phyloP scores from a whole-genome alignment of 1,140 invertebrate species.

The Drosophila parvula region DNA sequence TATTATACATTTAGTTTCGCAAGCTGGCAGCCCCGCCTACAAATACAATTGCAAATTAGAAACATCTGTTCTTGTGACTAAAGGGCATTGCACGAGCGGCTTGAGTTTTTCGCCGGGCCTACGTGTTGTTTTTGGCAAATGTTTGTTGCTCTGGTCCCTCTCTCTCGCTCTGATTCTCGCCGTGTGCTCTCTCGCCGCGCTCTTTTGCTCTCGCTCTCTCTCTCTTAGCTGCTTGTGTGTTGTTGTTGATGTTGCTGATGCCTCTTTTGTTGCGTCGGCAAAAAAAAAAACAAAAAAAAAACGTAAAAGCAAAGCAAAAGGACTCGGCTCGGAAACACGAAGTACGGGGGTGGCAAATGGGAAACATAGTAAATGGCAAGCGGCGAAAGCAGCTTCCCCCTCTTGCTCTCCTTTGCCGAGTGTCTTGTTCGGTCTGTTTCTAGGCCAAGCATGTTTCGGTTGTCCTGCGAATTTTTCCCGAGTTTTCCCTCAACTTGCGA shows the following conservation, averaged over 20 bases:
- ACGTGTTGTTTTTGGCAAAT: conserved; percentile 61
- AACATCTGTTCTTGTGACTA: not conserved
- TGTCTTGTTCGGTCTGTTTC: conserved; percentile 7
- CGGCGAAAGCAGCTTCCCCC: not conserved
- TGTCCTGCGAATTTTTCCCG: conserved; percentile 30
- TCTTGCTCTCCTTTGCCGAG: not conserved
- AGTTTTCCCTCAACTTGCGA: conserved; percentile 36
- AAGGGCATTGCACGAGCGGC: conserved; percentile 29
- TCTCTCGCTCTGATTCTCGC: conserved; percentile 18
- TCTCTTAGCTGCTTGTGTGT: conserved; percentile 11
- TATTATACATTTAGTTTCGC: not conserved
- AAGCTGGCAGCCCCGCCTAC: not conserved
- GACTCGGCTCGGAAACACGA: conserved; percentile 16
- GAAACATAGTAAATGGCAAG: not conserved
- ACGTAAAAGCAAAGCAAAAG: conserved; percentile 18
- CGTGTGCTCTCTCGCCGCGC: conserved; percentile 17
- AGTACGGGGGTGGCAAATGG: conserved; percentile 18
- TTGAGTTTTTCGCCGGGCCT: conserved; percentile 19
- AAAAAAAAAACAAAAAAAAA: conserved; percentile 6
- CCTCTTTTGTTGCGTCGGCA: conserved; percentile 45
- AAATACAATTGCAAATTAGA: not conserved
- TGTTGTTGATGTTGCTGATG: conserved; percentile 24
- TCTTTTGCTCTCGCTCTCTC: not conserved
- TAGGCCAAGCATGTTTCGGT: conserved; percentile 16
- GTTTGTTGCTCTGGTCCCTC: conserved; percentile 40